A percentile compares a stretch with the other conserved stretches of the same genome.
These are phyloP conservation scores for Laothoe populi DNA, from an alignment of 2,888 invertebrate genomes.

Conservation along the genomic window DNA sequence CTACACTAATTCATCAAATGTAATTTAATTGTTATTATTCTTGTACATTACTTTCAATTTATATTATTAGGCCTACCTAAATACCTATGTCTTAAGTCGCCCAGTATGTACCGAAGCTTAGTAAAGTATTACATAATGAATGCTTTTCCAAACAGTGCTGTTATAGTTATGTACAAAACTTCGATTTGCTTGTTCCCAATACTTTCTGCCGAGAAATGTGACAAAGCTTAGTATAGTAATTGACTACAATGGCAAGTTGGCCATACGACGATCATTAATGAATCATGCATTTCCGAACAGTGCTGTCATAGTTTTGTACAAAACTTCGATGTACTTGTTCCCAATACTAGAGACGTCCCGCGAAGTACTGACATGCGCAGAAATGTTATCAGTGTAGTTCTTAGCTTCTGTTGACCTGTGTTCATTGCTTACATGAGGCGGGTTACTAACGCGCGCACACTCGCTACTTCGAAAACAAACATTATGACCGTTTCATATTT, in stretches of 20 bases:
- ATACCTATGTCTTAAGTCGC: too few relatives aligned
- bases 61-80: too few relatives aligned
- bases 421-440: conserved; percentile 49
- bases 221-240: too few relatives aligned
- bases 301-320: conserved; percentile 18
- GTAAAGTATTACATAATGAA: too few relatives aligned
- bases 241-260: background rate
- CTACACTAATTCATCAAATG: too few relatives aligned
- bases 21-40: too few relatives aligned
- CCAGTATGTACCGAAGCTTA: too few relatives aligned
- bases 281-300: conserved; percentile 7
- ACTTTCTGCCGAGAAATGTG: too few relatives aligned
- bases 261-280: conserved; percentile 1
- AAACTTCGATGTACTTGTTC: conserved; percentile 32
- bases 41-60: too few relatives aligned
- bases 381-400: conserved; percentile 57
- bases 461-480: conserved; percentile 15
- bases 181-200: too few relatives aligned
- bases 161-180: too few relatives aligned
- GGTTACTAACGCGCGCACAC: conserved; percentile 31
- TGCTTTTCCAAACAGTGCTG: too few relatives aligned
- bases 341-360: conserved; percentile 37
- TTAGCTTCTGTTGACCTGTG: conserved; percentile 51
- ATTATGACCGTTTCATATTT: conserved; percentile 14
- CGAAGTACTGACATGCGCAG: conserved; percentile 59